Evolutionary conservation across 2,113 vertebrate species (phyloP).

Genomic region (Bos javanicus): DNA sequence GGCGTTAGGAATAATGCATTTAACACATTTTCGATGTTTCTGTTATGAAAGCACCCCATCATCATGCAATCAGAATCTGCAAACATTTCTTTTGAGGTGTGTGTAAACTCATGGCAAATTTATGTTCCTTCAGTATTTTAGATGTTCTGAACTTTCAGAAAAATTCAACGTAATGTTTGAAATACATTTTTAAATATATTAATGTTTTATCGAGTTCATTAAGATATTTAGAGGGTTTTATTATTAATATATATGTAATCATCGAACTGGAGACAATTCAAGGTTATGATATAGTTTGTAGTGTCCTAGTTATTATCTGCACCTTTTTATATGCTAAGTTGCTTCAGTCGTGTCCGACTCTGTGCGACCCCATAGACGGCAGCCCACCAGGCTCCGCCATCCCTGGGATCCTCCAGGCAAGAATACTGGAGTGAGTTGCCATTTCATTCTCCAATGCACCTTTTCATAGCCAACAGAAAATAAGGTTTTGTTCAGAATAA

Average conservation of each 20-base stretch:
- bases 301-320: not conserved
- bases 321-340: not conserved
- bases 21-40: conserved; percentile 16
- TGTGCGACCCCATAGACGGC: no score
- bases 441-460: not conserved
- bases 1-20: conserved; percentile 34
- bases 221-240: not conserved
- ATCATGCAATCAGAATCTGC: conserved; percentile 48
- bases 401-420: no score
- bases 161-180: not conserved
- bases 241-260: not conserved
- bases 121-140: not conserved
- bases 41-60: conserved; percentile 42
- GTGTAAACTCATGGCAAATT: conserved; percentile 33
- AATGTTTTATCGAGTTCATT: not conserved
- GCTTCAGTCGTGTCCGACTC: no score
- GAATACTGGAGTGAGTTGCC: no score
- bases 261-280: not conserved
- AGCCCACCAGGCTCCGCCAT: no score
- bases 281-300: not conserved
- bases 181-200: not conserved
- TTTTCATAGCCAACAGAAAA: not conserved
- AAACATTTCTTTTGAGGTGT: conserved; percentile 45
- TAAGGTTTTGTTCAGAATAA: not conserved
- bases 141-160: conserved; percentile 15